Base-by-base conservation (phyloP, 1,140 invertebrate genomes). In the Agrilus planipennis region DNA sequence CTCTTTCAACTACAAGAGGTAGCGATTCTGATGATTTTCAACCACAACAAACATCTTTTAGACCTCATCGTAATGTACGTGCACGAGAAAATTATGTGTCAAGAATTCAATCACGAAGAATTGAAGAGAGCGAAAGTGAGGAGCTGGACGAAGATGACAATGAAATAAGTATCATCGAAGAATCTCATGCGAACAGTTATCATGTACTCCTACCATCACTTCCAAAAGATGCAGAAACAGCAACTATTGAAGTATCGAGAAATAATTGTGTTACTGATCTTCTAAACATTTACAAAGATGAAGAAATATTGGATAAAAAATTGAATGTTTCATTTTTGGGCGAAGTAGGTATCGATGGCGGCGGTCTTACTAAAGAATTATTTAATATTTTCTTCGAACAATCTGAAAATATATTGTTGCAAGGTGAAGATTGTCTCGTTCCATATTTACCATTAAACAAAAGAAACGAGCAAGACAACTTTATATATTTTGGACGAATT, bases 191-290 rank as follows among this genome's bases (percentile, higher is more conserved):
- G n/a, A n/a, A n/a, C n/a, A n/a, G n/a, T n/a, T n/a, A n/a, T n/a
- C n/a, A n/a, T n/a, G n/a, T n/a, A n/a, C n/a, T n/a, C n/a, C n/a
- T 32, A 16, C 31, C 31, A 7, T 32, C 31, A 32, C 15, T 32
- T 7, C 31, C 31, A 11, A 7, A 9, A 32, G 15, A 32, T 32
- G 31, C 31, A 11, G 7, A 7, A 32, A 14, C 14, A 32, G 15
- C 9, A 9, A 11, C 9, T 32, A 9, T 32, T 11, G 15, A 32
- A 9, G 15, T 32, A 15, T 9, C 6, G 10, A 32, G 31, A 32
- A 11, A 7, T 11, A 15, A 32, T 9, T 32, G 31, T 16, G 10
- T 32, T 7, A 9, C 7, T 9, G 14, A 9, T 9, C 7, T 27
- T 7, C 7, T 32, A 9, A 14, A 32, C 9, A 11, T 32, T 14